Conservation (phyloP, 2,113 vertebrate species). For the Heloderma charlesbogerti region DNA sequence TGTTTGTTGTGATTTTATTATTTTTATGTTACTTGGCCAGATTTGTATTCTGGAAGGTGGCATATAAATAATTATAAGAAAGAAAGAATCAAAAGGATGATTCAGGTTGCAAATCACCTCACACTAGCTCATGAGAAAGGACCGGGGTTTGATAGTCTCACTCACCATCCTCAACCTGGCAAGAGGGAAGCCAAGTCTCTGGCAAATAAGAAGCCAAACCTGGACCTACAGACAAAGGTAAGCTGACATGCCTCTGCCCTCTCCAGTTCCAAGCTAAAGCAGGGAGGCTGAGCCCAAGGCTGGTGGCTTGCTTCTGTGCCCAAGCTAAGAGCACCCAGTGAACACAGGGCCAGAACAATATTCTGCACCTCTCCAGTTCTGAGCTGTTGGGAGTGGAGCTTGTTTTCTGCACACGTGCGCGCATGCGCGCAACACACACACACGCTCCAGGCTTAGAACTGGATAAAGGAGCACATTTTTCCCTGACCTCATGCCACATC, state of each 20-base stretch:
- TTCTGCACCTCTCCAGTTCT: background rate
- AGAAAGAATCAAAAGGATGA: slow-evolving; percentile 15
- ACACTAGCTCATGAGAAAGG: background rate
- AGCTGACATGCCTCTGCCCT: background rate
- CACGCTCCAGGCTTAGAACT: background rate
- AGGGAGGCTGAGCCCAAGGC: too few relatives aligned
- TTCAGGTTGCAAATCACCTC: slow-evolving; percentile 4
- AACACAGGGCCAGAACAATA: background rate
- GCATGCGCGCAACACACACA: too few relatives aligned
- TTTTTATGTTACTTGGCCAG: too few relatives aligned
- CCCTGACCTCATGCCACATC: background rate
- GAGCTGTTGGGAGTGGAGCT: background rate
- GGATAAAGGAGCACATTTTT: background rate
- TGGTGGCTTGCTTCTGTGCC: background rate
- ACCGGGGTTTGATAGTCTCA: background rate
- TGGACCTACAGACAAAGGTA: background rate
- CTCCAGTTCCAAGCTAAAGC: background rate
- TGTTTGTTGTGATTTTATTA: too few relatives aligned
- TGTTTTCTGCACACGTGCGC: background rate
- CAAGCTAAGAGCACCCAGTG: background rate
- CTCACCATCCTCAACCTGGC: background rate
- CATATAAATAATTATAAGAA: background rate
- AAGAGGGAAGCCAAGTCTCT: background rate
- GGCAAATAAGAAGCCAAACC: background rate
- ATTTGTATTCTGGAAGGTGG: too few relatives aligned